Evolutionary conservation across 2,113 vertebrate genomes (phyloP).

Genomic region (Anas platyrhynchos): DNA sequence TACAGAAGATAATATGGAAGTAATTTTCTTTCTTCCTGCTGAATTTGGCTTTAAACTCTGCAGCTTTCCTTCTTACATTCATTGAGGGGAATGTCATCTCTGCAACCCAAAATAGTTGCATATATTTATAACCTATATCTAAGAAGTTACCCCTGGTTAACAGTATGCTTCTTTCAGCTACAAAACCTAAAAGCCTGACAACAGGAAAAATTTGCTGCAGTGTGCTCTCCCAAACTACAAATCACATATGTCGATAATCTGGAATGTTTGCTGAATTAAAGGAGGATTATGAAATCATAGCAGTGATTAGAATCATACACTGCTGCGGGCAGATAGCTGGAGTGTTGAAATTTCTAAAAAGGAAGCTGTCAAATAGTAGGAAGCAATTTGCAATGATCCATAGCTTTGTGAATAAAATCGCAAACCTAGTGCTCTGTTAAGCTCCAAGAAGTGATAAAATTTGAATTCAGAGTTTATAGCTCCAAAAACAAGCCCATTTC

Average conservation of each 20-base stretch:
- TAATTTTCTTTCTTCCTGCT: conserved; percentile 69
- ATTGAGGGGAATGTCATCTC: conserved; percentile 42
- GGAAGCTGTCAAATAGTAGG: conserved; percentile 63
- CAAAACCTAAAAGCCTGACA: conserved; percentile 3
- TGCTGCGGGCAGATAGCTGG: conserved; percentile 53
- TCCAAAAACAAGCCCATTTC: conserved; percentile 32
- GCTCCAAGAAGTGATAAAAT: conserved; percentile 43
- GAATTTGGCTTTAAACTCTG: conserved; percentile 60
- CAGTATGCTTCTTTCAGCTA: neutral
- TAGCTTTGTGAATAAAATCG: conserved; percentile 39
- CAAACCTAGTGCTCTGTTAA: conserved; percentile 12
- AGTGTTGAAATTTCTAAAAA: conserved; percentile 63
- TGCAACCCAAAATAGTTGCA: conserved; percentile 15
- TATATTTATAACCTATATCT: conserved; percentile 35
- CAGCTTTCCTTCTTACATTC: conserved; percentile 39
- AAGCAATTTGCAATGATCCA: conserved; percentile 63
- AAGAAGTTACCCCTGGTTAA: conserved; percentile 20
- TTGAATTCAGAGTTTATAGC: conserved; percentile 36
- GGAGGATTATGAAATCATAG: conserved; percentile 47
- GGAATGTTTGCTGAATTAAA: conserved; percentile 58
- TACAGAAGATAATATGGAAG: conserved; percentile 69
- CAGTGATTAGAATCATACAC: conserved; percentile 50
- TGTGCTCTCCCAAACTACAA: conserved; percentile 14
- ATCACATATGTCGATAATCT: conserved; percentile 3
- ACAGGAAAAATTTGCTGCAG: neutral